Evolutionary conservation across 2,797 vertebrate species (phyloP), one percentile per base, ranked within the genome.

Genomic region (Mycteria americana): DNA sequence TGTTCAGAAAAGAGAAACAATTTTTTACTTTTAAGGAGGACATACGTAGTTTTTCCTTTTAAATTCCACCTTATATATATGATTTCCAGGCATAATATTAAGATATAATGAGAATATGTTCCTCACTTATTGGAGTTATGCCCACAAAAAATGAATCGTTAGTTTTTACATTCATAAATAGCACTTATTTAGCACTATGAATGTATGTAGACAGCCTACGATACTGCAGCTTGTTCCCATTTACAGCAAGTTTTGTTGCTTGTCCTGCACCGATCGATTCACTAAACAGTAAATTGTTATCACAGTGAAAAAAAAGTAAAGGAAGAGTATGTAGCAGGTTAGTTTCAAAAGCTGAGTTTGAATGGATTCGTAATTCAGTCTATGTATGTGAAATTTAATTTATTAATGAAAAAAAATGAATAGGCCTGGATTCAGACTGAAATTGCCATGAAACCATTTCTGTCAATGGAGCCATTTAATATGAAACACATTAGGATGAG

Each of bases 1-100:
- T 91, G 13, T 79, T 91, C 53, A 82, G 75, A 79, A 93, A 96
- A 96, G 33, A 46, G 10, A 80, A 81, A 78, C 16, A 28, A 28
- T 62, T 86, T 96, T 93, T 92, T 39, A 45, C 62, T 70, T 89
- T 62, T 85, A 78, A 87, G 57, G 78, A 69, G 41, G 72, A 76
- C 60, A 33, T 43, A 24, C 31, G 9, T 92, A 79, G 33, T 89
- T 95, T 97, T 95, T 95, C 50, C 81, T 84, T 92, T 81, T 89
- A 88, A 89, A 93, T 95, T 94, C 59, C 85, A 93, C 22, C 46
- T 35, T 5, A 50, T 76, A 27, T n/a, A 16, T 6, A 59, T 85
- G 87, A 89, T 92, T 97, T 97, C 68, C 62, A 95, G 62, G 25
- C 18, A 94, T 91, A 69, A 89, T 21, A 51, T 93, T 92, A 94